These are phyloP conservation scores for Papilio helenus DNA, from an alignment of 1,140 invertebrate genomes.

Conservation along the genomic window DNA sequence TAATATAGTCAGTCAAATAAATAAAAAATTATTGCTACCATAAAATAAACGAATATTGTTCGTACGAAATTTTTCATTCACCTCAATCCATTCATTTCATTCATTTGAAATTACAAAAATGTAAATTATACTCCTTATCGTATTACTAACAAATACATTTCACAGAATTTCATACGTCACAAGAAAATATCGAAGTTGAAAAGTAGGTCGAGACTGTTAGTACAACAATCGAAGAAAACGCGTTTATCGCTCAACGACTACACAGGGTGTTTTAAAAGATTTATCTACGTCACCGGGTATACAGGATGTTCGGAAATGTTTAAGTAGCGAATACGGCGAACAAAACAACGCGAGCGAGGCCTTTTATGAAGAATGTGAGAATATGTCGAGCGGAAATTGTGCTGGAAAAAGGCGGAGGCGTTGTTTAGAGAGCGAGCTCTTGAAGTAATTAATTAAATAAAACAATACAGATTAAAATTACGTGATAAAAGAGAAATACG, in stretches of 20 bases:
- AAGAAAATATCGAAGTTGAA: slow-evolving; percentile 4
- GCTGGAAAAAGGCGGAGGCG: slow-evolving; percentile 35
- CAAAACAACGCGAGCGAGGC: slow-evolving; percentile 17
- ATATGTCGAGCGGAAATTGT: slow-evolving; percentile 54
- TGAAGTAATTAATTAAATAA: slow-evolving; percentile 27
- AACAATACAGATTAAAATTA: slow-evolving; percentile 5
- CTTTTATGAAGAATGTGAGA: slow-evolving; percentile 50
- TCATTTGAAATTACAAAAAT: neutral
- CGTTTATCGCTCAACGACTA: slow-evolving; percentile 41
- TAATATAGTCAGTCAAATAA: neutral
- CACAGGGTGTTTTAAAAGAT: slow-evolving; percentile 46
- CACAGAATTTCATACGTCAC: neutral
- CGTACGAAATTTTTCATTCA: neutral
- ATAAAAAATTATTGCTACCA: neutral
- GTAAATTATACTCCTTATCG: neutral
- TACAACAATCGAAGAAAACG: slow-evolving; percentile 39
- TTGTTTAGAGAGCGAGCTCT: slow-evolving; percentile 21
- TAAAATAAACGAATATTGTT: neutral
- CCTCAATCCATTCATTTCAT: neutral
- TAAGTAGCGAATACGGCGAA: slow-evolving; percentile 41
- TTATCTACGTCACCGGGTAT: slow-evolving; percentile 58
- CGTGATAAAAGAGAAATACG: neutral
- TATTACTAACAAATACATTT: neutral
- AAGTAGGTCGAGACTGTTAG: slow-evolving; percentile 27
- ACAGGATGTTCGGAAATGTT: slow-evolving; percentile 45